A percentile compares a stretch with the other conserved stretches of the same genome.
phyloP scores from a whole-genome alignment of 2,113 vertebrate genomes.

The Semnopithecus entellus region DNA sequence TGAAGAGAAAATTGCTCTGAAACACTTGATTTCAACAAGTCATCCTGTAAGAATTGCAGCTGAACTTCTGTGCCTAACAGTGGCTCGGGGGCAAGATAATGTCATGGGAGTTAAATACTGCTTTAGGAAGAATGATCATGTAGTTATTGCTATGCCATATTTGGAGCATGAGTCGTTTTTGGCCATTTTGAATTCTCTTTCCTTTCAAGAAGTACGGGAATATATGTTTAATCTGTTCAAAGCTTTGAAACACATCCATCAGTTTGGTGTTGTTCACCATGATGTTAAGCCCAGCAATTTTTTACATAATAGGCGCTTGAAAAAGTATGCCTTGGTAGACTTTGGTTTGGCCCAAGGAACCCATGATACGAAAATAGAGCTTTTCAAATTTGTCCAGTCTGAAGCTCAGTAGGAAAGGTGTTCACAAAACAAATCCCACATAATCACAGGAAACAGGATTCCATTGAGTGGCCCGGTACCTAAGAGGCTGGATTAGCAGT shows the following conservation, averaged over 20 bases:
- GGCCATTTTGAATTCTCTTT: constrained; percentile 92
- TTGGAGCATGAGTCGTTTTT: constrained; percentile 95
- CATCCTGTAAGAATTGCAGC: constrained; percentile 96
- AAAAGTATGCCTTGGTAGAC: constrained; percentile 95
- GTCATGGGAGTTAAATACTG: constrained; percentile 97
- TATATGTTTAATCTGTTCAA: constrained; percentile 96
- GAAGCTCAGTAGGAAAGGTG: constrained; percentile 89
- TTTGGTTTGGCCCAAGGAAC: constrained; percentile 98
- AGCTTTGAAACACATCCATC: constrained; percentile 94
- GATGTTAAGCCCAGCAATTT: constrained; percentile 96
- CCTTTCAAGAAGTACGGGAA: constrained; percentile 93
- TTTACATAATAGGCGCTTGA: constrained; percentile 90
- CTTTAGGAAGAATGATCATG: constrained; percentile 96
- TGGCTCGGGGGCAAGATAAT: constrained; percentile 95
- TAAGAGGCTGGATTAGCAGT: constrained; percentile 77
- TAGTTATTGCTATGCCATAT: constrained; percentile 98
- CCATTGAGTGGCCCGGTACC: constrained; percentile 73
- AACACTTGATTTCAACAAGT: constrained; percentile 97
- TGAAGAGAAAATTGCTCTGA: constrained; percentile 94
- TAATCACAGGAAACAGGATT: constrained; percentile 81
- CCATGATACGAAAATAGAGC: constrained; percentile 92
- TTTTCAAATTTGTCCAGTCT: constrained; percentile 91
- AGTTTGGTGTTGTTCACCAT: constrained; percentile 97
- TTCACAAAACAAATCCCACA: constrained; percentile 81
- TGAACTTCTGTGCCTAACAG: constrained; percentile 96